Evolutionary conservation across 2,888 invertebrate genomes (phyloP).

Genomic region (Dicyrtoma fusca): DNA sequence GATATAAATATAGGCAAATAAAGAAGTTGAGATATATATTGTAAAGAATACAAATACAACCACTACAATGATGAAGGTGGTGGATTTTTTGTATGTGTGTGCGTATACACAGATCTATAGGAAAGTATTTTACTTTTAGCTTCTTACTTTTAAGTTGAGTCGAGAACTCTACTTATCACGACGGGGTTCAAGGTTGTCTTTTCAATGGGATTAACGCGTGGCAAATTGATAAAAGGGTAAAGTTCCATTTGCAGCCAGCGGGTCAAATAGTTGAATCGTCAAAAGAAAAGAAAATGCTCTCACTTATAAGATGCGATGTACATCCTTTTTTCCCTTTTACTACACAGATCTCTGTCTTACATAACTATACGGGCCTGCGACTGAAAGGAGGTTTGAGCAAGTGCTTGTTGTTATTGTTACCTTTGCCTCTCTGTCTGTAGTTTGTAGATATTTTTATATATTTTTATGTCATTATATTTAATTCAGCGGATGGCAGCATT

Average conservation of each 20-base stretch:
- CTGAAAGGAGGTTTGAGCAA: too few relatives aligned
- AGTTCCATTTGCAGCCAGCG: conserved; percentile 39
- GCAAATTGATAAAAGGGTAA: conserved; percentile 56
- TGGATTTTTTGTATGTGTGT: too few relatives aligned
- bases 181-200: conserved; percentile 52
- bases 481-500: conserved; percentile 26
- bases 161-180: conserved; percentile 23
- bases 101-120: too few relatives aligned
- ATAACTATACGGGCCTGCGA: conserved; percentile 3
- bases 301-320: too few relatives aligned
- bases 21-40: too few relatives aligned
- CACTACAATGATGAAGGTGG: too few relatives aligned
- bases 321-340: neutral
- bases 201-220: conserved; percentile 55
- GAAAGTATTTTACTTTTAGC: neutral
- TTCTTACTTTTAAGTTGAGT: neutral
- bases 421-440: neutral
- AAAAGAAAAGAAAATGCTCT: neutral
- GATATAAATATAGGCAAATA: too few relatives aligned
- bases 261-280: conserved; percentile 29
- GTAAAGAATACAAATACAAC: too few relatives aligned
- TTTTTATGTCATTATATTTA: too few relatives aligned
- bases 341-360: neutral
- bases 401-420: too few relatives aligned
- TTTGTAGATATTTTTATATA: too few relatives aligned